A percentile compares a stretch with the other conserved stretches of the same genome.
phyloP scores from a whole-genome alignment of 2,888 invertebrate species.

The Meiosimyza platycephala region DNA sequence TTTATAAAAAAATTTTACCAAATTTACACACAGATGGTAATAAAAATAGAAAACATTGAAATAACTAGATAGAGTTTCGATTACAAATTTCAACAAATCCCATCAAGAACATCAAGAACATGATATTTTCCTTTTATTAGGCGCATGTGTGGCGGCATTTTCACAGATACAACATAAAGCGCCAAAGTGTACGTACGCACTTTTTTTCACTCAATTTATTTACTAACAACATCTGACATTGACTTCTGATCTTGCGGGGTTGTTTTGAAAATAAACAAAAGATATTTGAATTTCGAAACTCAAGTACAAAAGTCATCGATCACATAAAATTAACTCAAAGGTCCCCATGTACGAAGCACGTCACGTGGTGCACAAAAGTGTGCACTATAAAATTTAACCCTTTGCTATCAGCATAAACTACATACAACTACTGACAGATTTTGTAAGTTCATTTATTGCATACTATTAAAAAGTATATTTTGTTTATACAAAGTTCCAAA shows the following conservation, averaged over 20 bases:
- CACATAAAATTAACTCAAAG: not conserved
- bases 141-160: not conserved
- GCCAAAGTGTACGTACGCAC: not conserved
- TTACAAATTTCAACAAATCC: too few species aligned
- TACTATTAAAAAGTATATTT: too few species aligned
- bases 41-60: too few species aligned
- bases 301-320: not conserved
- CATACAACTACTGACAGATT: not conserved
- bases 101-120: too few species aligned
- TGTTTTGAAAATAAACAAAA: conserved; percentile 14
- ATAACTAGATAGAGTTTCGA: too few species aligned
- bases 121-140: too few species aligned
- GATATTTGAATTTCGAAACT: conserved; percentile 8
- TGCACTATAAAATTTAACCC: not conserved
- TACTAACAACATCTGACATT: conserved; percentile 24
- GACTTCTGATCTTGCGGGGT: conserved; percentile 11
- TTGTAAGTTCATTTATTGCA: too few species aligned
- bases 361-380: conserved; percentile 9
- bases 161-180: not conserved
- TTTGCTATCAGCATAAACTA: not conserved
- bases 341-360: too few species aligned
- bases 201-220: not conserved
- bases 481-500: not conserved
- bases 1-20: not conserved
- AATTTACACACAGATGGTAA: not conserved